A percentile compares a stretch with the other conserved stretches of the same genome.
These are phyloP conservation scores for Hycleus cichorii DNA, from an alignment of 1,140 invertebrate species.

Conservation along the genomic window DNA sequence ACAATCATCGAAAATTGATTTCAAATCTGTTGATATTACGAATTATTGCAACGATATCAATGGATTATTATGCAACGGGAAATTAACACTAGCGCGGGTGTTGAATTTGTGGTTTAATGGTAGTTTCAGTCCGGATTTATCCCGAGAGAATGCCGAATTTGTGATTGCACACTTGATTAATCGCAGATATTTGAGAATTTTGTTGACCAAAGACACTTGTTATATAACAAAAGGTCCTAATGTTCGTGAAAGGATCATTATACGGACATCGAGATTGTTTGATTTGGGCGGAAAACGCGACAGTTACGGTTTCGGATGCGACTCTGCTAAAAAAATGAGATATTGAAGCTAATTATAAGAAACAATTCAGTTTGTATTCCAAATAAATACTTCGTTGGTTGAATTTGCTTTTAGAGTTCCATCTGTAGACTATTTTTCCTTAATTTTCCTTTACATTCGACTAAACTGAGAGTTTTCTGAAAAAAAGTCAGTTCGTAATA, in stretches of 20 bases:
- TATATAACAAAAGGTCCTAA: conserved; percentile 53
- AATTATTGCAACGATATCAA: conserved; percentile 40
- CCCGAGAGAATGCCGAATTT: conserved; percentile 57
- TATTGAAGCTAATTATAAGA: no score
- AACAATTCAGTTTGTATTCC: no score
- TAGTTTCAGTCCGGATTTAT: conserved; percentile 51
- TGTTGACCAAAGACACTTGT: conserved; percentile 72
- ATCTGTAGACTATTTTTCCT: no score
- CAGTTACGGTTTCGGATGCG: no score
- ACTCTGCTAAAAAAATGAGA: no score
- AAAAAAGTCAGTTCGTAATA: no score
- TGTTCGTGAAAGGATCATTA: not conserved
- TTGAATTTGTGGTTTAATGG: conserved; percentile 55
- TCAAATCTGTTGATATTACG: conserved; percentile 7
- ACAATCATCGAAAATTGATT: not conserved
- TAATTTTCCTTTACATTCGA: no score
- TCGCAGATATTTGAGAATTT: conserved; percentile 72
- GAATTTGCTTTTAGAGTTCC: no score
- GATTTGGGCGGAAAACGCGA: no score
- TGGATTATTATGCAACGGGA: conserved; percentile 50
- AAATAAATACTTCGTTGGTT: no score
- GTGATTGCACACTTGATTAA: conserved; percentile 66
- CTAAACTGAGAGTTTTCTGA: no score
- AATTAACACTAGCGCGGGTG: conserved; percentile 65
- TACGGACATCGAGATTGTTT: no score